Conservation (phyloP, 2,797 vertebrate genomes). For the Tiaroga cobitis region DNA sequence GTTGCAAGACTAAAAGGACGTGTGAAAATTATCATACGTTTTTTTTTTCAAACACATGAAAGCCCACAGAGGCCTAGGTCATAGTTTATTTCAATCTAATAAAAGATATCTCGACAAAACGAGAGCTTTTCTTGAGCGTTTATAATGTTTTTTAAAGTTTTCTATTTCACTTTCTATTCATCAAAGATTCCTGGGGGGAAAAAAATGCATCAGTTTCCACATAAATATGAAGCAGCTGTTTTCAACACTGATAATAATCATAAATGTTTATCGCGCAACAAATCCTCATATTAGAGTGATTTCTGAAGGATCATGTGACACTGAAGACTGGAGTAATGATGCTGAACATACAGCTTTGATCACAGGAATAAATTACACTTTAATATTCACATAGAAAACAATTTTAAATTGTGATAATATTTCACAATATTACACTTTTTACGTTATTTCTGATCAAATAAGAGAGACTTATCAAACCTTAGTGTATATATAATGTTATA, state of each 20-base stretch:
- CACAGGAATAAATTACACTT: no score
- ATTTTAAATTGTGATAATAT: neutral
- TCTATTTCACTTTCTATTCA: neutral
- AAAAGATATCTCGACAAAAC: neutral
- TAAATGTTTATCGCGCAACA: neutral
- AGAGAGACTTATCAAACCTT: neutral
- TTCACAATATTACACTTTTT: no score
- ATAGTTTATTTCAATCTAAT: neutral
- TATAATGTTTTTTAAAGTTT: no score
- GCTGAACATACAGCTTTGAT: neutral
- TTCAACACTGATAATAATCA: neutral
- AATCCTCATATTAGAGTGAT: no score
- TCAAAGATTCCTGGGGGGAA: neutral
- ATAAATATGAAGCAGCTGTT: neutral
- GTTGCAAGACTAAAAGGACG: neutral
- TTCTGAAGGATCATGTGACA: neutral
- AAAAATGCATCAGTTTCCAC: neutral
- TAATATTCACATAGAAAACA: neutral
- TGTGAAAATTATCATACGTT: neutral
- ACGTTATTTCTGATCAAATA: neutral
- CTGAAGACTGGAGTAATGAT: neutral
- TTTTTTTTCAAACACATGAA: neutral
- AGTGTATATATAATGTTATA: no score
- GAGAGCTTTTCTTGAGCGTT: neutral
- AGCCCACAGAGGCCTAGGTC: neutral